Conservation (phyloP, 2,888 invertebrate genomes). For the Ophioninae sp. region DNA sequence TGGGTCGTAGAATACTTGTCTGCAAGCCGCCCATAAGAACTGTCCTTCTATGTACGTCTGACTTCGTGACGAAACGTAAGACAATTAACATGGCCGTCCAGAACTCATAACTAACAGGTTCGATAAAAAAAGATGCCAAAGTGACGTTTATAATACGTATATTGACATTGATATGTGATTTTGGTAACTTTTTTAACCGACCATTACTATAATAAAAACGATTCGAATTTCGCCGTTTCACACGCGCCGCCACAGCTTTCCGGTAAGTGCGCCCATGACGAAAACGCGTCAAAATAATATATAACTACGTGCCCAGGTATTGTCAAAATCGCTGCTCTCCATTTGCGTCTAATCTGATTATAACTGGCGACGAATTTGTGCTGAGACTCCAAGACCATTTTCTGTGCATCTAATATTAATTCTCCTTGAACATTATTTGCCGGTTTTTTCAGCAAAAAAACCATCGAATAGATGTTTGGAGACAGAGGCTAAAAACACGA, state of each 20-base stretch:
- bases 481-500: background rate
- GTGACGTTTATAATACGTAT: slow-evolving; percentile 20
- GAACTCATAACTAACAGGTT: slow-evolving; percentile 19
- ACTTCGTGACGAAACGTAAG: slow-evolving; percentile 5
- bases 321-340: background rate
- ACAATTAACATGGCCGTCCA: slow-evolving; percentile 40
- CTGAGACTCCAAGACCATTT: background rate
- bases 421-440: background rate
- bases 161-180: background rate
- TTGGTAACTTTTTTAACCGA: background rate
- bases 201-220: background rate
- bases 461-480: background rate
- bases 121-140: slow-evolving; percentile 23
- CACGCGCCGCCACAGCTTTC: background rate
- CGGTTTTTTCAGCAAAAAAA: background rate
- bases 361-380: background rate
- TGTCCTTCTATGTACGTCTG: too few relatives aligned
- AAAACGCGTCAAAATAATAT: background rate
- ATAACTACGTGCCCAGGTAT: background rate
- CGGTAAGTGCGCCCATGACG: background rate
- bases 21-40: too few relatives aligned
- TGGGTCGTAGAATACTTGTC: too few relatives aligned
- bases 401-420: background rate
- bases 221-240: background rate
- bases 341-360: background rate